A percentile compares a stretch with the other conserved stretches of the same genome.
Evolutionary conservation across 2,113 vertebrate species (phyloP).

Genomic region (Tachycineta bicolor): DNA sequence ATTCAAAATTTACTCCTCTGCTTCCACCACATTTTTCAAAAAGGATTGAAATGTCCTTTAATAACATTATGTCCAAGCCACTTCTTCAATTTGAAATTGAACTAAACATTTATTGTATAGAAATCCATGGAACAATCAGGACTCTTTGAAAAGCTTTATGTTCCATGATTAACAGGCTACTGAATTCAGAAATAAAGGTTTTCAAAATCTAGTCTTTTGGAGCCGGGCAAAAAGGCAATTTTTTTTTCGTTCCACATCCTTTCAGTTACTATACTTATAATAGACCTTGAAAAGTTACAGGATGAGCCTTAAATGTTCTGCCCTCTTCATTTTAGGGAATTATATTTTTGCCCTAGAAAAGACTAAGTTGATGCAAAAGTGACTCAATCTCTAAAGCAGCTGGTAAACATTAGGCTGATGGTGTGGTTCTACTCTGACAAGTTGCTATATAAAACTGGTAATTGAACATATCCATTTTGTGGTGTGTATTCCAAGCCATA

Average conservation of each 20-base stretch:
- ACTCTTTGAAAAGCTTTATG: background rate
- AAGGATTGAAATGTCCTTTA: background rate
- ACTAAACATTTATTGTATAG: background rate
- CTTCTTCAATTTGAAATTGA: background rate
- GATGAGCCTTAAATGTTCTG: background rate
- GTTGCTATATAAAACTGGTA: background rate
- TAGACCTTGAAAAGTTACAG: background rate
- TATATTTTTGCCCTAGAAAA: background rate
- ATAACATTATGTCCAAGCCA: background rate
- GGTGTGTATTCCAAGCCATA: background rate
- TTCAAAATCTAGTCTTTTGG: background rate
- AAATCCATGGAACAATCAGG: background rate
- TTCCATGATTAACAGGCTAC: background rate
- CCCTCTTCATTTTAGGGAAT: background rate
- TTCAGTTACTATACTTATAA: background rate
- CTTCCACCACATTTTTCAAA: background rate
- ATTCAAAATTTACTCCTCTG: background rate
- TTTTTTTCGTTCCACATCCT: background rate
- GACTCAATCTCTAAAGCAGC: background rate
- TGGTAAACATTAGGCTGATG: background rate
- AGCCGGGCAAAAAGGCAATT: background rate
- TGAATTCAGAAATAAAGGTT: background rate
- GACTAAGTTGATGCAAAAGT: background rate
- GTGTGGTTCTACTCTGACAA: background rate
- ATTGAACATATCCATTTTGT: background rate